phyloP scores from a whole-genome alignment of 2,888 invertebrate species.

The Timema cristinae region DNA sequence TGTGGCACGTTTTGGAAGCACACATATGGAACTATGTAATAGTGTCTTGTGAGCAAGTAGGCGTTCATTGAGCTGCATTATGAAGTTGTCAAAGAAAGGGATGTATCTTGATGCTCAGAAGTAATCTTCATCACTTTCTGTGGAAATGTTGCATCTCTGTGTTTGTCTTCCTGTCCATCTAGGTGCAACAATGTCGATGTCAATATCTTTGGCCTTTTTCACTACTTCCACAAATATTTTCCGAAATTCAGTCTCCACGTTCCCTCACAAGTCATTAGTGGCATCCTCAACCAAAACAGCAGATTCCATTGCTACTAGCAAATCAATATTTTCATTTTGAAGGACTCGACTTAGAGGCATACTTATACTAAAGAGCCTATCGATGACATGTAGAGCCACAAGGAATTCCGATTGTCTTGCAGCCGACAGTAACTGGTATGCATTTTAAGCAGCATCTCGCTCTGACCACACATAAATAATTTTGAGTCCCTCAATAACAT shows the following conservation, averaged over 20 bases:
- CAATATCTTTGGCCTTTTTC: too few species aligned
- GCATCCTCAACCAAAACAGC: not conserved
- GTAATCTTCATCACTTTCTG: constrained; percentile 6
- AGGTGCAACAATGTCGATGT: not conserved
- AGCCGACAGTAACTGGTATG: not conserved
- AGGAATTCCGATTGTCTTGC: not conserved
- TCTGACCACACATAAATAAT: not conserved
- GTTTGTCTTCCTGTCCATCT: constrained; percentile 2
- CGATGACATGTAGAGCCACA: not conserved
- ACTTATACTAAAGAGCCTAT: not conserved
- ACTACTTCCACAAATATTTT: not conserved
- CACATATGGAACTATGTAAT: not conserved
- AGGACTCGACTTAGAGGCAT: not conserved
- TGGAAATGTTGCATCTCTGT: not conserved
- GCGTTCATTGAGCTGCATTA: not conserved
- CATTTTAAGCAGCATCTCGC: not conserved
- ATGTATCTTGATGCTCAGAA: not conserved
- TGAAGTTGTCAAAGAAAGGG: not conserved
- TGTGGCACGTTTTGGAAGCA: not conserved
- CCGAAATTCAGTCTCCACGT: constrained; percentile 1
- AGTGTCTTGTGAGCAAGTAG: constrained; percentile 1
- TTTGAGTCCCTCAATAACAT: not conserved
- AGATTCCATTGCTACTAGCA: not conserved
- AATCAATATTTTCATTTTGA: constrained; percentile 2
- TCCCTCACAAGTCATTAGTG: not conserved